phyloP scores from a whole-genome alignment of 2,113 vertebrate genomes.

The Varanus salvator region DNA sequence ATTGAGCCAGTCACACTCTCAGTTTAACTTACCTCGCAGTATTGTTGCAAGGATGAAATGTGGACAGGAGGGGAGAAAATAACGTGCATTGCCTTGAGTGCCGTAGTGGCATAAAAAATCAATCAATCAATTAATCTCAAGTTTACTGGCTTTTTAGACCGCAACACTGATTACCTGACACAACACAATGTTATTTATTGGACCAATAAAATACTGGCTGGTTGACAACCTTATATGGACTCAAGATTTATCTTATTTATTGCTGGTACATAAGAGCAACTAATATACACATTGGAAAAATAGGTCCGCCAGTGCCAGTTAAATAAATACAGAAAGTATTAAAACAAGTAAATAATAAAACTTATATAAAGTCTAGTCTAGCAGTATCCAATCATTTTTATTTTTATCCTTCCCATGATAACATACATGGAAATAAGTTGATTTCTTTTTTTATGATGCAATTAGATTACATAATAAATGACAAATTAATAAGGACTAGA shows the following conservation, averaged over 20 bases:
- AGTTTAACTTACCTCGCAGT: background rate
- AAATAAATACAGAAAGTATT: background rate
- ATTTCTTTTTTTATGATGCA: conserved; percentile 3
- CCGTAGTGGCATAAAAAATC: background rate
- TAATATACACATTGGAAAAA: background rate
- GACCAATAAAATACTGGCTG: background rate
- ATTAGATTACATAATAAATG: background rate
- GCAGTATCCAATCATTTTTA: background rate
- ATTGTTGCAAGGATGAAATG: background rate
- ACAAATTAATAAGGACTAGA: conserved; percentile 12
- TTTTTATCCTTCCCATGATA: background rate
- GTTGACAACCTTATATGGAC: background rate
- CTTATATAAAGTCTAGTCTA: background rate
- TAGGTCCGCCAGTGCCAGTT: background rate
- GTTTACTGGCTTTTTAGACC: background rate
- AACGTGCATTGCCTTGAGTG: background rate
- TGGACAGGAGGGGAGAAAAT: background rate
- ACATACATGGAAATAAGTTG: background rate
- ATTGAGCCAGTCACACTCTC: background rate
- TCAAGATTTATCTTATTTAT: conserved; percentile 7
- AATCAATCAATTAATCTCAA: background rate
- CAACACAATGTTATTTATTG: background rate
- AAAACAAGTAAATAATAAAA: conserved; percentile 2
- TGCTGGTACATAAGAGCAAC: background rate
- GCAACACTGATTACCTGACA: background rate